phyloP scores from a whole-genome alignment of 1,140 invertebrate genomes.

The Lordiphosa collinella region DNA sequence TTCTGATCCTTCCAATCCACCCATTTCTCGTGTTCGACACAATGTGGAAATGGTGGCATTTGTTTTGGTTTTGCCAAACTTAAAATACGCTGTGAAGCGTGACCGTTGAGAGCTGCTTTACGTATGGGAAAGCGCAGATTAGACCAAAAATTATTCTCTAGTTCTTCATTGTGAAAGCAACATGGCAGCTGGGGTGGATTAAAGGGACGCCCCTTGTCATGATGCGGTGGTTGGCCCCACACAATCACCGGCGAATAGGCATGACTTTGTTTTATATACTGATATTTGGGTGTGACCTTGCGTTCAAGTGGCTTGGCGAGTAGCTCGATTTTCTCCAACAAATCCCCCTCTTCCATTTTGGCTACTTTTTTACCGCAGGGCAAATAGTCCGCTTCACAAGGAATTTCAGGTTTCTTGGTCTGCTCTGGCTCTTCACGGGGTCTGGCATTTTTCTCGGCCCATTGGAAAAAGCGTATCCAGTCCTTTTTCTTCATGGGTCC shows the following conservation, averaged over 20 bases:
- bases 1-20: conserved; percentile 9
- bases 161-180: conserved; percentile 54
- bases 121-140: conserved; percentile 53
- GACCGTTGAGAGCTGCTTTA: conserved; percentile 38
- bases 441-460: conserved; percentile 27
- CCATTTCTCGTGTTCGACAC: conserved; percentile 35
- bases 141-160: conserved; percentile 55
- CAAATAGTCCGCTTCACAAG: conserved; percentile 28
- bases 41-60: conserved; percentile 52
- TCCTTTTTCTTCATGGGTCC: conserved; percentile 60
- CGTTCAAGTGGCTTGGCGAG: conserved; percentile 39
- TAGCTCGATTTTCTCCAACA: conserved; percentile 8
- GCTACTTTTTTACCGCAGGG: conserved; percentile 27
- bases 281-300: conserved; percentile 38
- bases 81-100: conserved; percentile 45
- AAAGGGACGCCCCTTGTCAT: conserved; percentile 49
- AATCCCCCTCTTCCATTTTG: conserved; percentile 3
- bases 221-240: conserved; percentile 26
- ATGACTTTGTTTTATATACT: conserved; percentile 1
- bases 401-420: conserved; percentile 5
- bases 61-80: conserved; percentile 48
- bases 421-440: conserved; percentile 10
- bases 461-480: conserved; percentile 45
- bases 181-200: conserved; percentile 32
- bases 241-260: conserved; percentile 38